These are phyloP conservation scores for Cynopterus brachyotis DNA, from an alignment of 2,113 vertebrate genomes.

Conservation along the genomic window DNA sequence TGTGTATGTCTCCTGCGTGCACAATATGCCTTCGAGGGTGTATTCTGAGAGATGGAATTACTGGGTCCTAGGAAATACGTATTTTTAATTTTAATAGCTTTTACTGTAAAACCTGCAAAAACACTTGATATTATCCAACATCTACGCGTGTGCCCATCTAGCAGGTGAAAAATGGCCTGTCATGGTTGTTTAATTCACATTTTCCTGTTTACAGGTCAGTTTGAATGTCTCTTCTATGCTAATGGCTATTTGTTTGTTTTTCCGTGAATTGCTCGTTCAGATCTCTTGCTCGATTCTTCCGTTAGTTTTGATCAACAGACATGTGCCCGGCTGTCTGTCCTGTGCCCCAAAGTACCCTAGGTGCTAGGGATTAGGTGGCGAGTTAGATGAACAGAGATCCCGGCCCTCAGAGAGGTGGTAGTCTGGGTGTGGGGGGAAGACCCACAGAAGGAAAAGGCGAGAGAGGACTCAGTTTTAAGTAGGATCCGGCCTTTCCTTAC, in stretches of 20 bases:
- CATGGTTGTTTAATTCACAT: not conserved
- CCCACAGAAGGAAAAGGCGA: not conserved
- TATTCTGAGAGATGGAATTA: not conserved
- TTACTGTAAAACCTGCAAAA: not conserved
- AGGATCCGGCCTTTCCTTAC: not conserved
- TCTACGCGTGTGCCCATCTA: not conserved
- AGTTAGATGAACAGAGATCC: not conserved
- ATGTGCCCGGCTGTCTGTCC: not conserved
- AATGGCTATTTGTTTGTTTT: not conserved
- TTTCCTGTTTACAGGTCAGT: not conserved
- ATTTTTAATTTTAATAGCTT: not conserved
- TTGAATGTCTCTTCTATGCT: not conserved
- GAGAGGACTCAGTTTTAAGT: not conserved
- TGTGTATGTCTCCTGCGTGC: not conserved
- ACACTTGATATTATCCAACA: not conserved
- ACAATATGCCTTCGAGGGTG: not conserved
- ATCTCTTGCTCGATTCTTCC: not conserved
- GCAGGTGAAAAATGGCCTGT: not conserved
- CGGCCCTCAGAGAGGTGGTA: not conserved
- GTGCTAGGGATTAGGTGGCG: not conserved
- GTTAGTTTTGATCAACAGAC: not conserved
- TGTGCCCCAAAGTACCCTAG: not conserved
- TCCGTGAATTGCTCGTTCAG: not conserved
- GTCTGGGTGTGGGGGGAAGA: not conserved
- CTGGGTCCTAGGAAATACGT: not conserved